Percentiles rank a stretch among this genome's conserved stretches.
Conservation (phyloP, 2,113 vertebrate species). For the Gila orcuttii region DNA sequence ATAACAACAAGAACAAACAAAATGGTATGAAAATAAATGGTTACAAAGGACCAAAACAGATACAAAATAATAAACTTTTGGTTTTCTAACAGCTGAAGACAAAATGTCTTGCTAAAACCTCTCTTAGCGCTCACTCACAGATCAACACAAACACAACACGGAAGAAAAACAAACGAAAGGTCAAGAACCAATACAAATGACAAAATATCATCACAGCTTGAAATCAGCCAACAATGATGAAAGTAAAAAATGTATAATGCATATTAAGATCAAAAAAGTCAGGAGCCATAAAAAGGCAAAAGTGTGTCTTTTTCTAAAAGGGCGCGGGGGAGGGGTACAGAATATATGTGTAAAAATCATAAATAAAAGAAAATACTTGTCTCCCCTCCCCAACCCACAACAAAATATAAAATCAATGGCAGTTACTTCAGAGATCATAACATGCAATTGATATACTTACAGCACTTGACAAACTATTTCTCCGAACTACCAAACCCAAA, state of each 20-base stretch:
- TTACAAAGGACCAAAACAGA: constrained; percentile 8
- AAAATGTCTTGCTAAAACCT: constrained; percentile 7
- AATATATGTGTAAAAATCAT: constrained; percentile 70
- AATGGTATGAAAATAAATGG: not conserved
- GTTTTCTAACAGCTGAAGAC: constrained; percentile 47
- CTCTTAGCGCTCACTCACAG: constrained; percentile 13
- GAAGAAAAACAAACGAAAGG: constrained; percentile 34
- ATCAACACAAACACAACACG: constrained; percentile 38
- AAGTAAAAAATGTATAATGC: constrained; percentile 62
- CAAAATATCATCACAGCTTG: constrained; percentile 55
- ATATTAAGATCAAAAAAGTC: constrained; percentile 59
- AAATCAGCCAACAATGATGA: constrained; percentile 57
- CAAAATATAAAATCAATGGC: constrained; percentile 69
- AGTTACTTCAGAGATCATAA: constrained; percentile 77
- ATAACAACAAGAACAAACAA: constrained; percentile 50
- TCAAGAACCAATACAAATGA: constrained; percentile 50
- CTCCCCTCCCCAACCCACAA: constrained; percentile 53
- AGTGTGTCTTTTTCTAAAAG: constrained; percentile 70
- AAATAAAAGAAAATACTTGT: constrained; percentile 73
- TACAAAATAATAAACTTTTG: constrained; percentile 35
- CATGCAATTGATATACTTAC: constrained; percentile 77
- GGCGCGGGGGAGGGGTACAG: constrained; percentile 53
- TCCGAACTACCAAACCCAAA: constrained; percentile 59
- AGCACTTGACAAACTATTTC: constrained; percentile 71
- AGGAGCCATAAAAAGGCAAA: constrained; percentile 62